Percentiles rank a stretch among this genome's conserved stretches.
phyloP scores from a whole-genome alignment of 2,888 invertebrate genomes.

The Leptopilina myrica region DNA sequence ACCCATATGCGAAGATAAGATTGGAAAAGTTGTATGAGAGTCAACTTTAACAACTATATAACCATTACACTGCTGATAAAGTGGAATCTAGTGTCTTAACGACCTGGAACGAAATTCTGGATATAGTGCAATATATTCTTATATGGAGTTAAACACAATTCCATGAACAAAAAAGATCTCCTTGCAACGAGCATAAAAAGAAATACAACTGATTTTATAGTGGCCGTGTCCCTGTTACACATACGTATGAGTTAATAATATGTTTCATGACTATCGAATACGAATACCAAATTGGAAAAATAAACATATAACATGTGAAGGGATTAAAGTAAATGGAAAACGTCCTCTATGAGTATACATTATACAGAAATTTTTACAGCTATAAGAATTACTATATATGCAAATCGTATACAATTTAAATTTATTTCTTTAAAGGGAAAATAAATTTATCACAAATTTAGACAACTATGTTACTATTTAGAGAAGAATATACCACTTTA shows the following conservation, averaged over 20 bases:
- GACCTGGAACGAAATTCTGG: constrained; percentile 74
- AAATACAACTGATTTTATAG: constrained; percentile 47
- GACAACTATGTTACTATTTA: neutral
- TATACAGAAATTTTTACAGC: neutral
- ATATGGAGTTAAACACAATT: constrained; percentile 71
- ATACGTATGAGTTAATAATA: constrained; percentile 42
- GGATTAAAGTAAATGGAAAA: constrained; percentile 41
- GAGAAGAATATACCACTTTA: neutral
- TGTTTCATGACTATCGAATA: constrained; percentile 39
- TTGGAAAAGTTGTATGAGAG: constrained; percentile 79
- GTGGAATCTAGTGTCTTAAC: constrained; percentile 75
- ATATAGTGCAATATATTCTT: constrained; percentile 72
- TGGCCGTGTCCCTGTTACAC: constrained; percentile 39
- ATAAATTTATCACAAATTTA: too few species aligned
- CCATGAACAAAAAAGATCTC: constrained; percentile 54
- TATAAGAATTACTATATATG: neutral
- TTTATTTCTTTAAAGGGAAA: too few species aligned
- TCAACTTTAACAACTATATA: constrained; percentile 75
- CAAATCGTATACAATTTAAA: too few species aligned
- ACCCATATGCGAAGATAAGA: constrained; percentile 78
- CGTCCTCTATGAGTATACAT: constrained; percentile 12
- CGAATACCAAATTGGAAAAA: constrained; percentile 32
- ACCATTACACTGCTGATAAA: constrained; percentile 74
- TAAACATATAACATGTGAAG: neutral
- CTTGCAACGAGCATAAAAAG: constrained; percentile 44